Base-by-base conservation (phyloP, 2,888 invertebrate genomes). In the Silvanus unidentatus region DNA sequence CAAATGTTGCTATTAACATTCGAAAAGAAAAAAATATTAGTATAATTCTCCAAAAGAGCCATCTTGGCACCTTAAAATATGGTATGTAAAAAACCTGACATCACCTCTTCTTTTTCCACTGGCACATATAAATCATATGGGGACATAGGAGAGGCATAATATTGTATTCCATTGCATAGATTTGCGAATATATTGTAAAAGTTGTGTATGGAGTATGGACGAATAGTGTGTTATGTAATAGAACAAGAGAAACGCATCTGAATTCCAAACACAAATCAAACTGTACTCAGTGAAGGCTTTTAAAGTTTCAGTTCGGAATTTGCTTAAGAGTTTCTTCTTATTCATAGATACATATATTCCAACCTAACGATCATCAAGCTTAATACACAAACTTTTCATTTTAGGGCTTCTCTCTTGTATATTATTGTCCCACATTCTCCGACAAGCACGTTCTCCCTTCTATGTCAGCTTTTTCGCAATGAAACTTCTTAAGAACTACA, bases 171-270 rank as follows among this genome's bases (percentile, higher is more conserved):
- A 37, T 12, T 22, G 8, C 22, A 22, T 22, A 22, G 22, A 37
- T 41, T 13, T 16, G 3, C 15, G 32, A 39, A 45, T 40, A 43
- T 27, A 48, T 43, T 45, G 42, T 40, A 38, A 41, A 47, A 50
- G 45, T 50, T 47, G 47, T 39, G n/a, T 42, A 43, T 22, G 8
- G 3, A 22, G 22, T 22, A 22, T n/a, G n/a, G n/a, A n/a, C n/a
- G n/a, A n/a, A n/a, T n/a, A n/a, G n/a, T n/a, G 22, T 22, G 8
- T 22, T 22, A 44, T 44, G 45, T 39, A 29, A 50, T 38, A 40
- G 50, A 50, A 55, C 51, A 51, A 48, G 49, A 42, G 46, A 53
- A 55, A 49, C 53, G 50, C 55, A 55, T 55, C 51, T 40, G 45
- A 47, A 50, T 53, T 44, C 40, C 22, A 40, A 42, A 43, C 51